Base-by-base conservation (phyloP, 2,797 vertebrate species). In the Phaenicophaeus curvirostris region DNA sequence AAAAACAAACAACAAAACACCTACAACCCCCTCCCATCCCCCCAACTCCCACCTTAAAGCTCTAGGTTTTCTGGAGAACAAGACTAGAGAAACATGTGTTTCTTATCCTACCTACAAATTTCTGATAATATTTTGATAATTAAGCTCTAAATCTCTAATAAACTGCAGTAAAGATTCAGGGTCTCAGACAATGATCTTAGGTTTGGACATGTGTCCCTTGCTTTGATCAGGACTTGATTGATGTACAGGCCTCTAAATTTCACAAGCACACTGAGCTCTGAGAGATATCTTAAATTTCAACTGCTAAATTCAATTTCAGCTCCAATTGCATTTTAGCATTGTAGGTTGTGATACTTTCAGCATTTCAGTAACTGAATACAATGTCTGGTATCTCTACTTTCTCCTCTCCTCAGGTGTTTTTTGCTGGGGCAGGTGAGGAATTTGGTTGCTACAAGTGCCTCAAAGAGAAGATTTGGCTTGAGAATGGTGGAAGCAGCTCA, bases 1-100 rank as follows among this genome's bases (percentile, higher is more conserved):
- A 2, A 31, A 59, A 20, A 31, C 30, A 3, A 3, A 8, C 7
- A 17, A 35, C n/a, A 3, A 0, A 33, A 42, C 18, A 25, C 39
- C 39, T 1, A 13, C 46, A 15, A n/a, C n/a, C 1, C 5, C 3
- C 8, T 1, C 2, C 16, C 6, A 28, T 9, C 2, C 1, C 2
- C 16, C 7, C n/a, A n/a, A n/a, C n/a, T 1, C 2, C 16, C 6
- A 28, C 9, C 2, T 2, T 30, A 46, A 66, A 42, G 11, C 15
- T 28, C 4, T 30, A 69, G 1, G 0, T 37, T 51, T 69, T 76
- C 28, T 23, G 35, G 24, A 58, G 24, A 89, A 8, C 5, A 73
- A 35, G 9, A 44, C 12, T 51, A 31, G 9, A 59, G 8, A 54
- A 85, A 79, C 85, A 48, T 41, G 11, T 6, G 14, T 30, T 77